Evolutionary conservation across 2,888 invertebrate species (phyloP), one percentile per base, ranked within the genome.

Genomic region (Hololepta plana): DNA sequence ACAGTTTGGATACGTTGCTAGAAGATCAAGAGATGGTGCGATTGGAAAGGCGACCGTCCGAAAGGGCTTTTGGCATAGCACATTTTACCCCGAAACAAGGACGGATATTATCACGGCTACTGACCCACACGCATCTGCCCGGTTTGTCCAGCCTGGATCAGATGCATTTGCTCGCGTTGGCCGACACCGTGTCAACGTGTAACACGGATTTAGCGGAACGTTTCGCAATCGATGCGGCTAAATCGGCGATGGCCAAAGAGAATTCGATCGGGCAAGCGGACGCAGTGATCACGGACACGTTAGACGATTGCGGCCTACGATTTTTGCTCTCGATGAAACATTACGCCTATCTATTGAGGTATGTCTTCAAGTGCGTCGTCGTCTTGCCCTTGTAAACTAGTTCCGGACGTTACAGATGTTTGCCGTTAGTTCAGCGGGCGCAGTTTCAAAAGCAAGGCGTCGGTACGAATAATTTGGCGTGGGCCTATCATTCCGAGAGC

Each of bases 401-500:
- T 15, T 15, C 9, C 8, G 6, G 7, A n/a, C 9, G n/a, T 30
- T 32, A 12, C 27, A 72, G 88, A 14, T 98, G 96, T 47, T 60
- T 98, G 31, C 93, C 96, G 0, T 59, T 91, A 6, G 77, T 74
- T 1, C 93, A 95, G 50, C 64, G 95, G 27, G 74, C 80, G 0
- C 70, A 72, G 28, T 69, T 91, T 36, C 87, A 90, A 44, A 75
- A 79, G 27, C 74, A 76, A 36, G 93, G 88, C 12, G 76, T 87
- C 2, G 79, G 79, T 16, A 80, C 76, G 6, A 80, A 90, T 40
- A 88, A 93, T 54, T 65, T 96, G 11, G 93, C 93, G 3, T 99
- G 98, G 98, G 98, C 96, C 1, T 96, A 88, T 57, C 98, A 99
- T 54, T 96, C 96, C 0, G 96, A 98, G 55, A 84, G 90, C 11